phyloP scores from a whole-genome alignment of 2,888 invertebrate genomes.

The Autographa gamma region DNA sequence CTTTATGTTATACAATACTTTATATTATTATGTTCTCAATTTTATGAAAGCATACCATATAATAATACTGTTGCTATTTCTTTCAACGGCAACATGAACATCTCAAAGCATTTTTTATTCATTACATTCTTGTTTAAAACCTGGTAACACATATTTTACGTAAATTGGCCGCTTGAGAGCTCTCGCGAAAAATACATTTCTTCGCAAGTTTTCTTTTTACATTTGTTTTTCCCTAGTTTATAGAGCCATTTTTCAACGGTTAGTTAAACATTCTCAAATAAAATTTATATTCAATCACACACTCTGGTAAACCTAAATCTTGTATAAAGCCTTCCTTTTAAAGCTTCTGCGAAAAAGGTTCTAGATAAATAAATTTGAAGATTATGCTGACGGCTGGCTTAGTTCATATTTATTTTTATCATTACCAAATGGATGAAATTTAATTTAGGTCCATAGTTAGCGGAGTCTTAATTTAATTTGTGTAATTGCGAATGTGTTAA shows the following conservation, averaged over 20 bases:
- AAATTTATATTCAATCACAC: neutral
- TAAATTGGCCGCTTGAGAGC: neutral
- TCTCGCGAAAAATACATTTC: neutral
- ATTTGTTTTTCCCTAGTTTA: neutral
- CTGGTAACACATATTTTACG: neutral
- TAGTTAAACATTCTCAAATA: neutral
- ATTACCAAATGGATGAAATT: neutral
- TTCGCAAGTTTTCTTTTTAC: neutral
- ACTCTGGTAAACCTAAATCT: constrained; percentile 4
- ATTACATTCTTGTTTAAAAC: neutral
- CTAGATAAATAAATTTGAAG: constrained; percentile 4
- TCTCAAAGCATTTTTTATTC: neutral
- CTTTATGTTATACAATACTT: too few species aligned
- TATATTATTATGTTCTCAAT: too few species aligned
- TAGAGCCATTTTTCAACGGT: neutral
- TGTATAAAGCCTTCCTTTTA: neutral
- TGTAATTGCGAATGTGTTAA: neutral
- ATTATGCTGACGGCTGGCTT: neutral
- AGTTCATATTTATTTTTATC: neutral
- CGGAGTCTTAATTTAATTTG: neutral
- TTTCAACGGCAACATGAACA: neutral
- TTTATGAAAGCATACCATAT: neutral
- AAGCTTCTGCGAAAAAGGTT: neutral
- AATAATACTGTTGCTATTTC: neutral
- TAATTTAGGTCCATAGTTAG: neutral